Evolutionary conservation across 1,140 invertebrate genomes (phyloP).

Genomic region (Drepana arcuata): DNA sequence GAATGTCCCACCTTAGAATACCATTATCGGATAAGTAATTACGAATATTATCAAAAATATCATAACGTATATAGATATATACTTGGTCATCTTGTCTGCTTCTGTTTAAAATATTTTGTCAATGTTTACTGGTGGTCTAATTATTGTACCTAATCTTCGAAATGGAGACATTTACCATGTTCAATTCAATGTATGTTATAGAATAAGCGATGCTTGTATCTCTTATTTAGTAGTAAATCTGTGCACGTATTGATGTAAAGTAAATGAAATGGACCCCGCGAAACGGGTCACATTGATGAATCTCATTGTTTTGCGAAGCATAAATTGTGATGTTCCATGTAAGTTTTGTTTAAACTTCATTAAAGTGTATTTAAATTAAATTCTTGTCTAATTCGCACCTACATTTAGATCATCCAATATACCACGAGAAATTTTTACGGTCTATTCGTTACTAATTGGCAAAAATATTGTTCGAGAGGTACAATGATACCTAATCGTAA

Average conservation of each 20-base stretch:
- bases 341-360: constrained; percentile 66
- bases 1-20: constrained; percentile 63
- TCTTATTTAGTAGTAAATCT: constrained; percentile 29
- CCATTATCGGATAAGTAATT: constrained; percentile 49
- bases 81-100: constrained; percentile 8
- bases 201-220: constrained; percentile 29
- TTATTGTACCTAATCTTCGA: too few species aligned
- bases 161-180: too few species aligned
- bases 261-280: constrained; percentile 13
- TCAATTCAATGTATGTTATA: constrained; percentile 31
- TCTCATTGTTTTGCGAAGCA: constrained; percentile 62
- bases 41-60: constrained; percentile 31
- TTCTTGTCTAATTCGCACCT: background rate
- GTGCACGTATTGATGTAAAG: constrained; percentile 20
- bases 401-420: background rate
- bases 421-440: too few species aligned
- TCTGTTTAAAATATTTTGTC: constrained; percentile 6
- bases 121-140: constrained; percentile 23
- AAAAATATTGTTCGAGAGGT: too few species aligned
- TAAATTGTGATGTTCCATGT: constrained; percentile 70
- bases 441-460: too few species aligned
- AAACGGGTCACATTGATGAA: constrained; percentile 17
- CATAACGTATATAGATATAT: constrained; percentile 9
- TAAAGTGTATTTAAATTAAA: constrained; percentile 48
- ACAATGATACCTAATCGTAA: too few species aligned